These are phyloP conservation scores for Thymelicus acteon DNA, from an alignment of 2,888 invertebrate genomes.

Conservation along the genomic window DNA sequence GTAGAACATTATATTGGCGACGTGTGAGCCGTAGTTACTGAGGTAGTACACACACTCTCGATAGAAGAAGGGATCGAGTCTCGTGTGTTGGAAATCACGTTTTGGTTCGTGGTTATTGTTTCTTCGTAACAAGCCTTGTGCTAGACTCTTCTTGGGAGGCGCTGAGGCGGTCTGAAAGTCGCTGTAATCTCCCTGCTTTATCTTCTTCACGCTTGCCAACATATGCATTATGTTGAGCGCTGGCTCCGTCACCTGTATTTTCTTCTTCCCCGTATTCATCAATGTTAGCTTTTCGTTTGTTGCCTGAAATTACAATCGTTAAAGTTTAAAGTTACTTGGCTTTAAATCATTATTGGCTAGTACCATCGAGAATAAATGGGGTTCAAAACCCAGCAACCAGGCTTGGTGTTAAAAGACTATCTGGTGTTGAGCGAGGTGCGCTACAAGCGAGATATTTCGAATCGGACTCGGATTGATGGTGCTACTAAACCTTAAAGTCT, in stretches of 20 bases:
- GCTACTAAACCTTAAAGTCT: no score
- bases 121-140: constrained; percentile 74
- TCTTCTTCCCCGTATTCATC: constrained; percentile 77
- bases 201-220: constrained; percentile 83
- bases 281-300: constrained; percentile 74
- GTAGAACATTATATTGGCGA: constrained; percentile 90
- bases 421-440: no score
- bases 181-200: constrained; percentile 83
- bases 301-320: constrained; percentile 53
- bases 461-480: no score
- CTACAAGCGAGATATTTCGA: no score
- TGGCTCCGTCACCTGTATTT: constrained; percentile 80
- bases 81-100: constrained; percentile 62
- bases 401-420: no score
- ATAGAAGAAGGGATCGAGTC: constrained; percentile 85
- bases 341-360: no score
- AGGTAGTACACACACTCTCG: constrained; percentile 94
- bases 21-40: constrained; percentile 90
- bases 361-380: no score
- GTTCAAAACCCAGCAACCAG: no score
- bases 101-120: constrained; percentile 72
- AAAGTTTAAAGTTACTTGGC: background rate
- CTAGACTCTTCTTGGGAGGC: constrained; percentile 69
- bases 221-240: constrained; percentile 86
- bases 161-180: constrained; percentile 74